Evolutionary conservation across 2,797 vertebrate species (phyloP).

Genomic region (Enteromius anoplus): DNA sequence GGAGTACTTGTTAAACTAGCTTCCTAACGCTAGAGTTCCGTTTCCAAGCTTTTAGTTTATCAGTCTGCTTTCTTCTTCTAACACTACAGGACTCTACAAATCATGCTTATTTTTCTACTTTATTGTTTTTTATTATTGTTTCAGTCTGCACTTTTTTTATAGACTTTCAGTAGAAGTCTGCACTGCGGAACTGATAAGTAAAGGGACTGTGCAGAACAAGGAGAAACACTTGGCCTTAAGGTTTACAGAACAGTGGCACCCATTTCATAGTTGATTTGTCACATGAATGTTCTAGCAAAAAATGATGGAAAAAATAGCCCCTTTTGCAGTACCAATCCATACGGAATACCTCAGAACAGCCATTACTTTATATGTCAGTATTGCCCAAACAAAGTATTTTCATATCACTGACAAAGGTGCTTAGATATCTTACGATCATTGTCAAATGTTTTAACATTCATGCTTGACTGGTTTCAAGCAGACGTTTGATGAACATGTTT

Average conservation of each 20-base stretch:
- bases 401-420: conserved; percentile 40
- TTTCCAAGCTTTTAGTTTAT: neutral
- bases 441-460: conserved; percentile 62
- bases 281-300: neutral
- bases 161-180: conserved; percentile 26
- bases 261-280: conserved; percentile 3
- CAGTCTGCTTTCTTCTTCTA: conserved; percentile 54
- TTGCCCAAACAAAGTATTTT: conserved; percentile 30
- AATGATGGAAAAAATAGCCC: neutral
- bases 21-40: neutral
- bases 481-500: conserved; percentile 69
- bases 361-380: conserved; percentile 41
- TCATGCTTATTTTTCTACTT: conserved; percentile 50
- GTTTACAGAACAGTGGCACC: conserved; percentile 22
- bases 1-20: neutral
- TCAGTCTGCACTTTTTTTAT: conserved; percentile 71
- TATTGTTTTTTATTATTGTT: conserved; percentile 45
- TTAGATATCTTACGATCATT: conserved; percentile 49
- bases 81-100: conserved; percentile 38
- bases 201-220: conserved; percentile 24
- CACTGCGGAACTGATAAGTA: neutral
- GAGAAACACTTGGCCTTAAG: neutral
- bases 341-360: conserved; percentile 27
- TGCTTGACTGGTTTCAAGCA: conserved; percentile 99
- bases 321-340: conserved; percentile 14